These are phyloP conservation scores for Lepidonotus clava DNA, from an alignment of 2,888 invertebrate genomes.

Conservation along the genomic window DNA sequence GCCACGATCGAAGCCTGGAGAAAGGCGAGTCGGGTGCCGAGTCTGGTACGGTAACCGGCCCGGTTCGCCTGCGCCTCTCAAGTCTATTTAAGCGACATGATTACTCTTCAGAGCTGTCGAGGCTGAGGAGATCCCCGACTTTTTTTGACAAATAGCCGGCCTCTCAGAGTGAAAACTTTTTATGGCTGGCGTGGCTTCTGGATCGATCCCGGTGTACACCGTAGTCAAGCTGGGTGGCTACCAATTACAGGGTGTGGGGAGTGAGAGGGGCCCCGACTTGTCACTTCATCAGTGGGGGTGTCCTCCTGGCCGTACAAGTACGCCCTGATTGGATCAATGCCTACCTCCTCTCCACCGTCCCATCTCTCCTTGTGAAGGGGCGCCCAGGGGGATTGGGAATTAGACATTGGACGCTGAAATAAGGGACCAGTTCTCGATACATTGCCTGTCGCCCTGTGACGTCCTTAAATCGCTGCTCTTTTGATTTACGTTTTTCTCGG, in stretches of 20 bases:
- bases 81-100: not conserved
- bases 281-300: constrained; percentile 2
- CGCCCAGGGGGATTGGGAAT: not conserved
- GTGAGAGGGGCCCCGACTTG: not conserved
- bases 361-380: not conserved
- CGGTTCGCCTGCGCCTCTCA: not conserved
- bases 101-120: not conserved
- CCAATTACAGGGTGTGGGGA: not conserved
- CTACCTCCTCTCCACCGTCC: not conserved
- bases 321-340: constrained; percentile 20
- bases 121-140: not conserved
- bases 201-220: not conserved
- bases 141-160: not conserved
- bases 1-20: too few species aligned
- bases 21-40: too few species aligned
- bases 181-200: not conserved
- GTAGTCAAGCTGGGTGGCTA: not conserved
- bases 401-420: too few species aligned
- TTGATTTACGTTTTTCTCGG: too few species aligned
- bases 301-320: not conserved
- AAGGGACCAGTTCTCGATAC: too few species aligned
- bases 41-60: too few species aligned
- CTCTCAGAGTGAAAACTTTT: not conserved
- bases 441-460: too few species aligned
- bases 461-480: too few species aligned